These are phyloP conservation scores for Sicus ferrugineus DNA, from an alignment of 2,888 invertebrate genomes.

Conservation along the genomic window DNA sequence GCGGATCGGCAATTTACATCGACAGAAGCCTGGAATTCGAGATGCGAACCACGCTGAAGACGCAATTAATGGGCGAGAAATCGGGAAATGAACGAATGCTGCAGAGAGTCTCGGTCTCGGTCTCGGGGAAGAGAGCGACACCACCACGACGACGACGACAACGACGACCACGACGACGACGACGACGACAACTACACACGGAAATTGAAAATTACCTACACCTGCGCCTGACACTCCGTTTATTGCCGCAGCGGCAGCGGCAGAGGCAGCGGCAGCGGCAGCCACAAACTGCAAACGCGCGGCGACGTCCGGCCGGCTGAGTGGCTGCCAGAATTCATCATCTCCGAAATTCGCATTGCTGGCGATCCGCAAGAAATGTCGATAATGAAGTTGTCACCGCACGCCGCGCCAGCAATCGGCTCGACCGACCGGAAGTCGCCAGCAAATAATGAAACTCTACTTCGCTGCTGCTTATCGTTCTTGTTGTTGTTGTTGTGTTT, in stretches of 20 bases:
- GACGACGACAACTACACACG: background rate
- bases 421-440: constrained; percentile 57
- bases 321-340: too few relatives aligned
- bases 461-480: constrained; percentile 5
- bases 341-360: too few relatives aligned
- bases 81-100: background rate
- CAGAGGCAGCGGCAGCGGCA: too few relatives aligned
- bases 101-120: background rate
- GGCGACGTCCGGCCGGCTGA: too few relatives aligned
- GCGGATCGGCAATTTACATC: too few relatives aligned
- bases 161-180: background rate
- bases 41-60: too few relatives aligned
- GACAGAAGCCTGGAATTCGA: too few relatives aligned
- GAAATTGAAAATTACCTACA: constrained; percentile 22
- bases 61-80: background rate
- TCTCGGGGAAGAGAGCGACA: background rate
- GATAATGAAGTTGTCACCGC: constrained; percentile 10
- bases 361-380: background rate
- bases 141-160: background rate
- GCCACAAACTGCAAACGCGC: too few relatives aligned
- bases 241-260: background rate
- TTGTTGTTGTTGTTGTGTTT: background rate
- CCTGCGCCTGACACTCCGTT: constrained; percentile 15
- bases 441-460: constrained; percentile 51
- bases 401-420: constrained; percentile 12